phyloP scores from a whole-genome alignment of 2,797 vertebrate genomes.

The Sitta carolinensis region DNA sequence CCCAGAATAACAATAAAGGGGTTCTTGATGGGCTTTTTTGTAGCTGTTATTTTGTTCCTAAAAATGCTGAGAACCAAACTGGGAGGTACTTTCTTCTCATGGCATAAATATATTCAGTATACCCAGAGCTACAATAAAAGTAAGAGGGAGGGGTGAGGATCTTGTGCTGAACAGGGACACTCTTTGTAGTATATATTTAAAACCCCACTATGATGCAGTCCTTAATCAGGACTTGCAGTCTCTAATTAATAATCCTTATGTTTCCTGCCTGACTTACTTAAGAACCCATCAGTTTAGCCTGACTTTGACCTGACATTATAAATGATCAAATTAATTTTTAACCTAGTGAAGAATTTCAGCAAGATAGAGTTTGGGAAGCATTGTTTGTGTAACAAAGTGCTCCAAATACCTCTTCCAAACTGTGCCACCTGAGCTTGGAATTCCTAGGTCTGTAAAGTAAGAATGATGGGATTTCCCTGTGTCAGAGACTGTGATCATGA shows the following conservation, averaged over 20 bases:
- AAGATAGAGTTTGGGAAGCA: not conserved
- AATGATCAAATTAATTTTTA: not conserved
- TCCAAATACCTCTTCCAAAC: not conserved
- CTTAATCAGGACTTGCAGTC: not conserved
- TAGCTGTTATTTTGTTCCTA: constrained; percentile 1
- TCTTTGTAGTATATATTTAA: not conserved
- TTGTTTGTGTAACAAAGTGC: not conserved
- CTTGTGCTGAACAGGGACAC: not conserved
- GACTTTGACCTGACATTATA: not conserved
- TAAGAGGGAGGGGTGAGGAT: not conserved
- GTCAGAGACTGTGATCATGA: not conserved
- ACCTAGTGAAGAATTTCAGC: not conserved
- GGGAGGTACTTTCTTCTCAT: not conserved
- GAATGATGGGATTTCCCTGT: not conserved
- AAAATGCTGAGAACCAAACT: not conserved
- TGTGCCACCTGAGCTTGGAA: not conserved
- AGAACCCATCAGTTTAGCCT: not conserved
- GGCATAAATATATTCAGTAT: not conserved
- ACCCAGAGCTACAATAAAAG: not conserved
- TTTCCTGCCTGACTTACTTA: not conserved
- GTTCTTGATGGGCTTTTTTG: not conserved
- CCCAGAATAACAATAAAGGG: not conserved
- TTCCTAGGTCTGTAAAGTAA: not conserved
- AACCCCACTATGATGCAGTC: not conserved
- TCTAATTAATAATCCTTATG: not conserved